Base-by-base conservation (phyloP, 2,113 vertebrate species). In the Bambusicola thoracicus region DNA sequence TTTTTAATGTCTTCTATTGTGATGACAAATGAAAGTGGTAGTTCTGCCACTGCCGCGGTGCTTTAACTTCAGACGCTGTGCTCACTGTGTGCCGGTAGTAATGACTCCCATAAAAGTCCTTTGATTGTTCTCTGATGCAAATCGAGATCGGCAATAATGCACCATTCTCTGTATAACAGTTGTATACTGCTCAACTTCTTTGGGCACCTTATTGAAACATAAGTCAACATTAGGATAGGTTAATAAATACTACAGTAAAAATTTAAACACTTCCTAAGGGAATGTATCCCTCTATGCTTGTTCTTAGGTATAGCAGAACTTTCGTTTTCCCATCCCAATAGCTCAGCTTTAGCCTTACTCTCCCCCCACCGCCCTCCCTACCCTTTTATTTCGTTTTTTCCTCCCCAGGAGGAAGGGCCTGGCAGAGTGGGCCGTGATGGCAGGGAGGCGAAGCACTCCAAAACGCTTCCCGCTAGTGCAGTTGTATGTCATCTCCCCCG, bases 1-100 rank as follows among this genome's bases (percentile, higher is more conserved):
- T 87, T 92, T 94, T 95, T 81, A 79, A 82, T 56, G 82, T 85
- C 82, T 90, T 75, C 73, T 85, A 44, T 85, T 72, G 93, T 88
- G 79, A 80, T 87, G 90, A 87, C 87, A 92, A 87, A 90, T 92
- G 72, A 27, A 81, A 85, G 79, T 81, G 81, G 91, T 82, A 88
- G 75, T 12, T 87, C 41, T 96, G 85, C 82, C 72, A 66, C 68
- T 69, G 68, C 68, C 85, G 78, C 78, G 32, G 58, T 85, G 75
- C 79, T 94, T 22, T 56, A 56, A 69, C 82, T 92, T 79, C 73
- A 91, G 75, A 1, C 63, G 66, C 86, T 40, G 75, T 21, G 4
- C 72, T 89, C 46, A 2, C 87, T 21, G 14, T 73, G 76, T 81
- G 68, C 55, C 78, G 44, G 53, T 38, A 7, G 72, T 63, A 83